Evolutionary conservation across 2,797 vertebrate genomes (phyloP).

Genomic region (Ispidina lecontei): DNA sequence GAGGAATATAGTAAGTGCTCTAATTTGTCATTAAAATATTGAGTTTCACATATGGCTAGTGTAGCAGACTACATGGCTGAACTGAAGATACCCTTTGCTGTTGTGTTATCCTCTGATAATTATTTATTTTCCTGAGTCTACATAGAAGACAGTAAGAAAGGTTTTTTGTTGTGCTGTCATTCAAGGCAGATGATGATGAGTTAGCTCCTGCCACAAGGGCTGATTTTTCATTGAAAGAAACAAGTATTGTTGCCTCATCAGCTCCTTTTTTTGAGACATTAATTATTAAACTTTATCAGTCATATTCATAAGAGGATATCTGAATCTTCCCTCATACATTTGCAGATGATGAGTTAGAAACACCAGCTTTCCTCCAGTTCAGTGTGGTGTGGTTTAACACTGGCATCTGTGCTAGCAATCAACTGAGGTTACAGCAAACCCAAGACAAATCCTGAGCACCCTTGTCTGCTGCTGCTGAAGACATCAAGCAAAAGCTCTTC

Average conservation of each 20-base stretch:
- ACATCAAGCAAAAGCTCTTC: background rate
- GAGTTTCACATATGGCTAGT: background rate
- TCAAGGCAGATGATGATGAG: slow-evolving; percentile 31
- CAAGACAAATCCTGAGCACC: background rate
- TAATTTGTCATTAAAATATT: slow-evolving; percentile 37
- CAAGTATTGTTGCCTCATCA: background rate
- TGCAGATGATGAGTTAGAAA: slow-evolving; percentile 20
- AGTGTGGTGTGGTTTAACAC: background rate
- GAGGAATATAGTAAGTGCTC: slow-evolving; percentile 17
- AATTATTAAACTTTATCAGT: slow-evolving; percentile 24
- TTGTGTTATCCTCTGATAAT: background rate
- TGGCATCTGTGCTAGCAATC: background rate
- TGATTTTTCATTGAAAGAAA: slow-evolving; percentile 35
- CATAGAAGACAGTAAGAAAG: background rate
- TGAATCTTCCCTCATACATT: slow-evolving; percentile 13
- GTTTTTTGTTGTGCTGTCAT: background rate
- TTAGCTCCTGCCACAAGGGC: slow-evolving; percentile 1
- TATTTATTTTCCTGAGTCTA: slow-evolving; percentile 25
- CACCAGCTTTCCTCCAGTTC: background rate
- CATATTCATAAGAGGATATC: background rate
- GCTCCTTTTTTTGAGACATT: background rate
- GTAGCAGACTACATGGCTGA: background rate
- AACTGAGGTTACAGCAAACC: background rate
- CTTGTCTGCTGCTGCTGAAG: background rate
- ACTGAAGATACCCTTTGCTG: background rate